phyloP scores from a whole-genome alignment of 1,140 invertebrate genomes.

The Zophobas morio region DNA sequence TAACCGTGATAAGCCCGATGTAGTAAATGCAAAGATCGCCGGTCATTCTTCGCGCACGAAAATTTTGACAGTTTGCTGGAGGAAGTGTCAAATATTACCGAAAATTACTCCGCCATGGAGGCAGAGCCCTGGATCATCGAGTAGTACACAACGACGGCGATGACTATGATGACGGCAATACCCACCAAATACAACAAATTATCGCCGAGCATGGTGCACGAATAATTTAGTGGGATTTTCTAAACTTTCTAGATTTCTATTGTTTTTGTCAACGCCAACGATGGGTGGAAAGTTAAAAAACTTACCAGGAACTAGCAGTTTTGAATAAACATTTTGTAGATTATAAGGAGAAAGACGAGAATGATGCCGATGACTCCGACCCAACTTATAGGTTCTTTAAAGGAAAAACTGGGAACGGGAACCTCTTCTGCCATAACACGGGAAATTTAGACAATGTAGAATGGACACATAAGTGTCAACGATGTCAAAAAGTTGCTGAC shows the following conservation, averaged over 20 bases:
- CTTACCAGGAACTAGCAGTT: too few relatives aligned
- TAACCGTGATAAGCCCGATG: conserved; percentile 47
- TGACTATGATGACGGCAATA: not conserved
- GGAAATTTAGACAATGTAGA: not conserved
- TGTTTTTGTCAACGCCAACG: conserved; percentile 1
- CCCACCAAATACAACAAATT: not conserved
- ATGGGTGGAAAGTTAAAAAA: not conserved
- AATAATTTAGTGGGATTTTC: not conserved
- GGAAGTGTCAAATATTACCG: not conserved
- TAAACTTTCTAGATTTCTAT: not conserved
- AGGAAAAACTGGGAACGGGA: not conserved
- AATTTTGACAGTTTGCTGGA: conserved; percentile 46
- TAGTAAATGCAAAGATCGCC: conserved; percentile 51
- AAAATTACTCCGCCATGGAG: not conserved
- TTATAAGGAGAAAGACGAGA: too few relatives aligned
- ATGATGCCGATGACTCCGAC: not conserved
- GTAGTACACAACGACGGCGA: not conserved
- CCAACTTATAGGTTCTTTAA: not conserved
- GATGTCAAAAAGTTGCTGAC: too few relatives aligned
- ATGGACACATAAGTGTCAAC: not conserved
- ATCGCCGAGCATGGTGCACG: not conserved
- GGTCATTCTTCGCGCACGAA: conserved; percentile 23
- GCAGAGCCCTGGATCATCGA: too few relatives aligned
- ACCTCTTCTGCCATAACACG: not conserved
- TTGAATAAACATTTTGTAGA: too few relatives aligned